Conservation (phyloP, 2,797 vertebrate species). For the Petrocephalus schoutedeni region DNA sequence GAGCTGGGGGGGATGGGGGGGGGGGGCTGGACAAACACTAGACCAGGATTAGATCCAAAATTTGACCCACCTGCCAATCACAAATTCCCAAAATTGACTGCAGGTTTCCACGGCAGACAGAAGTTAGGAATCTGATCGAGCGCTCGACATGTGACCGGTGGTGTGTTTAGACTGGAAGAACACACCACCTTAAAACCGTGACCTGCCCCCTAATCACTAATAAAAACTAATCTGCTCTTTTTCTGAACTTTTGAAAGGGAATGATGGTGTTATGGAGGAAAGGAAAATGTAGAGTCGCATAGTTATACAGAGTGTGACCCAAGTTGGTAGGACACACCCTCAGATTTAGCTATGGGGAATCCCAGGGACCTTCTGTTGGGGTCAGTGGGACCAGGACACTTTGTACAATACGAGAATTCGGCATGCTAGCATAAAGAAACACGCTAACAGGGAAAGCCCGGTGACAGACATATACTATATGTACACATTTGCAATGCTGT, state of each 20-base stretch:
- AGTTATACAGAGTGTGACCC: background rate
- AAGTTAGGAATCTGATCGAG: conserved; percentile 26
- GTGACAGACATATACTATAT: background rate
- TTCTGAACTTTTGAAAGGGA: background rate
- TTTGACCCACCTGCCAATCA: conserved; percentile 41
- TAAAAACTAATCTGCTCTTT: background rate
- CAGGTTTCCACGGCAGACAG: conserved; percentile 35
- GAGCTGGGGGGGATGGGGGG: conserved; percentile 6
- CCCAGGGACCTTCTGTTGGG: too few relatives aligned
- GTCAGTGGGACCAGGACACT: too few relatives aligned
- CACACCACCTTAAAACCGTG: conserved; percentile 27
- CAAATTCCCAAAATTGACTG: conserved; percentile 38
- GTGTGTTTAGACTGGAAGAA: conserved; percentile 25
- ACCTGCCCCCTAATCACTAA: conserved; percentile 22
- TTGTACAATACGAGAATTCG: too few relatives aligned
- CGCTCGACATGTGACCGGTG: conserved; percentile 36
- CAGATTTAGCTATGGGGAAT: too few relatives aligned
- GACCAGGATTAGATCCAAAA: conserved; percentile 36
- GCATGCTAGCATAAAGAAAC: too few relatives aligned
- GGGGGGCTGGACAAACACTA: conserved; percentile 34
- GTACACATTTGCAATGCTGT: background rate
- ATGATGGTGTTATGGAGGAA: conserved; percentile 11
- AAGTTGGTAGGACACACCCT: too few relatives aligned
- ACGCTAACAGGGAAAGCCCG: background rate
- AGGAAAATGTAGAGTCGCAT: background rate